These are phyloP conservation scores for Colinus virginianus DNA, from an alignment of 2,113 vertebrate species.

Conservation along the genomic window DNA sequence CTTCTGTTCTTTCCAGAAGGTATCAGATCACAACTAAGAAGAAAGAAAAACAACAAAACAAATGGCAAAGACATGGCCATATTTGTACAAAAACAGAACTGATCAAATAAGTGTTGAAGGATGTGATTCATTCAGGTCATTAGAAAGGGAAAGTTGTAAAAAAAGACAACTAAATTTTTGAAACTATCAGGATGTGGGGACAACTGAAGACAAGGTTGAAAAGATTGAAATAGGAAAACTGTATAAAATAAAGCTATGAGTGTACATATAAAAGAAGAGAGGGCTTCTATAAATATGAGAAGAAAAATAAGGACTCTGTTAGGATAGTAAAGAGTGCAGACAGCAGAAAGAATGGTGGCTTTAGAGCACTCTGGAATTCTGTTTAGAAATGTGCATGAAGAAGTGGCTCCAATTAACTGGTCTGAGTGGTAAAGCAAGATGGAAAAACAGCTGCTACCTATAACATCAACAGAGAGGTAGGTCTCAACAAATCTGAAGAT, in stretches of 20 bases:
- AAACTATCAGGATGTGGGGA: background rate
- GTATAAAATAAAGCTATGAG: background rate
- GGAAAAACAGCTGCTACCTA: background rate
- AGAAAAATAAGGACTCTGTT: background rate
- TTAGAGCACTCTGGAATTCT: background rate
- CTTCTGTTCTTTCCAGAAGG: background rate
- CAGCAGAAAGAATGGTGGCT: background rate
- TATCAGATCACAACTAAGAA: background rate
- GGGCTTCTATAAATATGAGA: background rate
- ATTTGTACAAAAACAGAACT: rapidly evolving
- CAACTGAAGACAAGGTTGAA: background rate
- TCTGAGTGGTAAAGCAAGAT: background rate
- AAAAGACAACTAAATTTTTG: background rate
- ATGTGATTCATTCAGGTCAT: background rate
- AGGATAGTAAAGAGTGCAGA: background rate
- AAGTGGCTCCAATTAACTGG: background rate
- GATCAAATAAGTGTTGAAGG: background rate
- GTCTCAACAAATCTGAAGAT: background rate
- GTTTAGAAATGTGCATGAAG: background rate
- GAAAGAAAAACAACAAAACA: background rate
- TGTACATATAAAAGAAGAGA: background rate
- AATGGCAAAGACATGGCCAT: background rate
- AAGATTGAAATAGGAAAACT: background rate
- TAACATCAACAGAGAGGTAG: background rate
- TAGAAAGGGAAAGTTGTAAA: background rate